Percentiles rank a stretch among this genome's conserved stretches.
Conservation (phyloP, 2,113 vertebrate genomes). For the Rhipidura dahli region DNA sequence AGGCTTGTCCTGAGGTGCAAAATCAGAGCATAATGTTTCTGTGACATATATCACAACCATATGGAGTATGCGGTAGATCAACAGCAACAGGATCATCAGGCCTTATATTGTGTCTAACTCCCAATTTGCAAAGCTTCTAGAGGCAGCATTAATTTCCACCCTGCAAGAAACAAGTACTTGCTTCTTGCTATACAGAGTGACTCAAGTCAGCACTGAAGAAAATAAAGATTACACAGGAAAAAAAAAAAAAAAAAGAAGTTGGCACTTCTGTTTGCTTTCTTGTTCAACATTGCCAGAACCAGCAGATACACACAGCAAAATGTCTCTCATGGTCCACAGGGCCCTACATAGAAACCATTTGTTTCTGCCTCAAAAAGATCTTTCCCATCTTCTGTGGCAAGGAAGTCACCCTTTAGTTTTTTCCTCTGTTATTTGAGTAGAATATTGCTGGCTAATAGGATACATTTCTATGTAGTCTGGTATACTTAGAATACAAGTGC, state of each 20-base stretch:
- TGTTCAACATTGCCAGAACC: neutral
- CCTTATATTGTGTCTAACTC: neutral
- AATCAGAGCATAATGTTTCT: neutral
- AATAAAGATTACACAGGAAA: neutral
- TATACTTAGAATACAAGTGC: neutral
- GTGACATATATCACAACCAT: neutral
- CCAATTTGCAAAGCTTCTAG: neutral
- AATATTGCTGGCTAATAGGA: neutral
- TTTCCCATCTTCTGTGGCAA: neutral
- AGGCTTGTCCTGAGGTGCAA: neutral
- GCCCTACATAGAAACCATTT: neutral
- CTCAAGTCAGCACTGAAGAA: neutral
- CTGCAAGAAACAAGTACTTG: neutral
- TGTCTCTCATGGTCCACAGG: neutral
- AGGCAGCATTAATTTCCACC: neutral
- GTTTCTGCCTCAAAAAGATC: neutral
- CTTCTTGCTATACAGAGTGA: neutral
- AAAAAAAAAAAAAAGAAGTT: neutral
- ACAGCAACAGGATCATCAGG: neutral
- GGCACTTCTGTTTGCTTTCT: neutral
- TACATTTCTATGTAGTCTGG: neutral
- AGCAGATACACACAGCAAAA: neutral
- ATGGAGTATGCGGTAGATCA: neutral
- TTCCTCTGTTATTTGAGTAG: neutral
- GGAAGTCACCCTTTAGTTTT: neutral